Base-by-base conservation (phyloP, 2,888 invertebrate genomes). In the Drepana falcataria region DNA sequence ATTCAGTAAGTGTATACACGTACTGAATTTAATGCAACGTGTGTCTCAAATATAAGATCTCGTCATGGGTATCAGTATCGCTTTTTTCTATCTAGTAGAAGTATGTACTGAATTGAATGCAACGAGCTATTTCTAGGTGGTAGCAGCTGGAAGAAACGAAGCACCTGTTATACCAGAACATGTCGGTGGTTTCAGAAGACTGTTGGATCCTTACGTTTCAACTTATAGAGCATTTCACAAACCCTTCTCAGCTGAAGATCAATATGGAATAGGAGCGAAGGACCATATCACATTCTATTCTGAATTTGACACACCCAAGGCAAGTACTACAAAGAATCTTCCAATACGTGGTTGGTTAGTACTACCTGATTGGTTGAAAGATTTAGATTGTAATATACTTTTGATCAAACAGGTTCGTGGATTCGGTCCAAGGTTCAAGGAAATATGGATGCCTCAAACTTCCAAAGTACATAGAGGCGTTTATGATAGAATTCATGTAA, bases 231-330 rank as follows among this genome's bases (percentile, higher is more conserved):
- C 69, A 1, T 72, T 64, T 48, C 79, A 88, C 57, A 81, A 75
- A 47, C 85, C 84, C 0, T 90, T 86, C 53, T 75, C 85, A 2
- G 53, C 69, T 2, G 83, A 84, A 21, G 89, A 90, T 21, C 87
- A 85, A 59, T 84, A 83, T 55, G 85, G 84, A 0, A 82, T 90
- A 37, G 87, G 79, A 1, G 83, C 85, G 2, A 90, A 89, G 55
- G 91, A 91, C 53, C 90, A 89, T 1, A 87, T 91, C 44, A 91
- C 90, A 2, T 81, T 80, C 49, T 91, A 89, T 56, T 79, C 90
- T 0, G 89, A 87, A 62, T 77, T 73, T 49, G 73, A 83, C 60
- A 63, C 71, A 9, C 89, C 89, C 2, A 89, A 79, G 75, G 89
- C 87, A 63, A 59, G 53, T 55, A 52, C 5, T 49, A 48, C 52